Evolutionary conservation across 2,888 invertebrate species (phyloP), one percentile per base, ranked within the genome.

Genomic region (Volucella inanis): DNA sequence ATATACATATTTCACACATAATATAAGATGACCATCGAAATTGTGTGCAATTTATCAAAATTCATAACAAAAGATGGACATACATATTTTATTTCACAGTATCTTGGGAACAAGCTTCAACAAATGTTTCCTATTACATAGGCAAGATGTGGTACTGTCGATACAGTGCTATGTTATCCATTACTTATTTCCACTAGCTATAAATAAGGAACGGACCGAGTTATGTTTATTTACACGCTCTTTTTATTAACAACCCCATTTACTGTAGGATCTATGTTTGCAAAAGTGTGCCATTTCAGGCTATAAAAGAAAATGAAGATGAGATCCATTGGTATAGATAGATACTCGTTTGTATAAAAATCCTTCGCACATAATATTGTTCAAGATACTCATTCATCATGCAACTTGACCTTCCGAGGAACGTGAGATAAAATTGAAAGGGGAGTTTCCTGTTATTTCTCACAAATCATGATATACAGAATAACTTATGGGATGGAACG

Each of bases 121-220:
- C 15, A 12, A 2, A 75, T 61, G 15, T 67, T 49, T 15, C 31
- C 65, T 50, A 10, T 50, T 11, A 10, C 45, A 59, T 65, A 15
- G 62, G 39, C 12, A 31, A 65, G 52, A 59, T 77, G 14, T 14
- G 41, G 47, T 61, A 61, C 45, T 62, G 45, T 54, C 31, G 57
- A 57, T 22, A 49, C 55, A 55, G 49, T 67, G 43, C 1, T 49
- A 15, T 12, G 8, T 18, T 64, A 39, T 39, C 11, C 8, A 11
- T 11, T 38, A 64, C 15, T 8, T 8, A 39, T 14, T 39, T 55
- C 3, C 2, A 31, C 54, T 8, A 38, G 9, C n/a, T 11, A 38
- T 38, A 8, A 22, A 14, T 10, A 39, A 57, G 39, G 12, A 14
- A 31, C 31, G 15, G 49, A 49, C 49, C 10, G 6, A 31, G 31